phyloP scores from a whole-genome alignment of 1,140 invertebrate genomes.

The Conus ventricosus region DNA sequence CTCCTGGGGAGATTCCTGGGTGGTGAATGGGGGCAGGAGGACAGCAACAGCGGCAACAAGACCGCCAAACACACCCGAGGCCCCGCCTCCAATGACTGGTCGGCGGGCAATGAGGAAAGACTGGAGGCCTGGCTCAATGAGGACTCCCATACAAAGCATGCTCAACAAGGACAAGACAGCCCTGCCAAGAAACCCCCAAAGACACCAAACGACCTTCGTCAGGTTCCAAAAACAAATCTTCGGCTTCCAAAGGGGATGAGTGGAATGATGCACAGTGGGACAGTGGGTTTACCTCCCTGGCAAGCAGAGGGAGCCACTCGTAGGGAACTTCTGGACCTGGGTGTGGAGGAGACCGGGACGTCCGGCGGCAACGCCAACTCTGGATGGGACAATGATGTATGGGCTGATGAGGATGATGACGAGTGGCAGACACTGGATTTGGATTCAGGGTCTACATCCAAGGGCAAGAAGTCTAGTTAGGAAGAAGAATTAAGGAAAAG shows the following conservation, averaged over 20 bases:
- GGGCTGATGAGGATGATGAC: slow-evolving; percentile 66
- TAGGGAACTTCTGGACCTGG: slow-evolving; percentile 67
- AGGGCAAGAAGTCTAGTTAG: slow-evolving; percentile 47
- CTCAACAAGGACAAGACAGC: slow-evolving; percentile 34
- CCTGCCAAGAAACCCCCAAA: slow-evolving; percentile 44
- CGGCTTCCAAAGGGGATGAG: slow-evolving; percentile 51
- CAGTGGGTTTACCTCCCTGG: slow-evolving; percentile 53
- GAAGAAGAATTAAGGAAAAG: background rate
- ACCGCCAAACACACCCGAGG: slow-evolving; percentile 19
- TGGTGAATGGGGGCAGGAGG: slow-evolving; percentile 50
- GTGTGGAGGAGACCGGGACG: slow-evolving; percentile 50
- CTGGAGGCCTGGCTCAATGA: slow-evolving; percentile 68
- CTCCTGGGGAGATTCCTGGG: slow-evolving; percentile 60
- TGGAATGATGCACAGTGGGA: slow-evolving; percentile 68
- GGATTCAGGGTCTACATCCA: slow-evolving; percentile 29
- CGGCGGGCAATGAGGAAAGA: slow-evolving; percentile 58
- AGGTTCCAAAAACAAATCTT: slow-evolving; percentile 54
- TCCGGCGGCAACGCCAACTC: slow-evolving; percentile 3
- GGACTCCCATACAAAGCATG: slow-evolving; percentile 42
- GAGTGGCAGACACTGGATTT: slow-evolving; percentile 69
- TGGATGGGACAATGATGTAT: slow-evolving; percentile 71
- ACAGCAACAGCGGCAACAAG: slow-evolving; percentile 18
- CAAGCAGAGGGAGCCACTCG: slow-evolving; percentile 67
- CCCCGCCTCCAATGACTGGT: slow-evolving; percentile 46
- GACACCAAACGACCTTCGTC: slow-evolving; percentile 45